Evolutionary conservation across 2,888 invertebrate species (phyloP).

Genomic region (Anthrax anthrax): DNA sequence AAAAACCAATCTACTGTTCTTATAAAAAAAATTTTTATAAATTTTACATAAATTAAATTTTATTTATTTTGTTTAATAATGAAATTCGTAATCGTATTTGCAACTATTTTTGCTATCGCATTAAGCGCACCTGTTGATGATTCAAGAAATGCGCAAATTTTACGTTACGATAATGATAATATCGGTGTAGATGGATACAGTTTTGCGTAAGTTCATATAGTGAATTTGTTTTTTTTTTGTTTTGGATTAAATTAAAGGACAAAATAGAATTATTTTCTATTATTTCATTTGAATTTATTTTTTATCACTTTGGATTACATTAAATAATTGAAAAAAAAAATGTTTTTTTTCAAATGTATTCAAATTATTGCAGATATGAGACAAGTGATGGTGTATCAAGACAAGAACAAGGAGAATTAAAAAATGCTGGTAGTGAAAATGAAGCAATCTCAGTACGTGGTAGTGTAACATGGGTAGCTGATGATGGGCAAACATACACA

Average conservation of each 20-base stretch:
- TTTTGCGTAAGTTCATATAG: constrained; percentile 37
- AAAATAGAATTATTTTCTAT: too few relatives aligned
- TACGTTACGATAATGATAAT: constrained; percentile 46
- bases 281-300: too few relatives aligned
- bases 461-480: constrained; percentile 42
- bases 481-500: constrained; percentile 45
- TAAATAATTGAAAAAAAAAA: too few relatives aligned
- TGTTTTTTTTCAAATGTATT: too few relatives aligned
- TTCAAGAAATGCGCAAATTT: constrained; percentile 41
- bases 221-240: too few relatives aligned
- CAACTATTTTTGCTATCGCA: constrained; percentile 22
- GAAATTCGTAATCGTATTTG: constrained; percentile 26
- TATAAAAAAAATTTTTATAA: too few relatives aligned
- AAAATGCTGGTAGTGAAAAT: constrained; percentile 46
- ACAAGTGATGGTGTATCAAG: constrained; percentile 49
- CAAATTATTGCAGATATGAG: constrained; percentile 29
- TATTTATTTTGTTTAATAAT: too few relatives aligned
- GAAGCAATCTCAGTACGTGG: constrained; percentile 46
- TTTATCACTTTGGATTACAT: too few relatives aligned
- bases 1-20: too few relatives aligned
- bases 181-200: constrained; percentile 39
- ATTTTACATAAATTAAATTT: too few relatives aligned
- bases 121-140: constrained; percentile 22
- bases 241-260: too few relatives aligned
- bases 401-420: constrained; percentile 43